Conservation (phyloP, 2,113 vertebrate genomes). For the Anguilla rostrata region DNA sequence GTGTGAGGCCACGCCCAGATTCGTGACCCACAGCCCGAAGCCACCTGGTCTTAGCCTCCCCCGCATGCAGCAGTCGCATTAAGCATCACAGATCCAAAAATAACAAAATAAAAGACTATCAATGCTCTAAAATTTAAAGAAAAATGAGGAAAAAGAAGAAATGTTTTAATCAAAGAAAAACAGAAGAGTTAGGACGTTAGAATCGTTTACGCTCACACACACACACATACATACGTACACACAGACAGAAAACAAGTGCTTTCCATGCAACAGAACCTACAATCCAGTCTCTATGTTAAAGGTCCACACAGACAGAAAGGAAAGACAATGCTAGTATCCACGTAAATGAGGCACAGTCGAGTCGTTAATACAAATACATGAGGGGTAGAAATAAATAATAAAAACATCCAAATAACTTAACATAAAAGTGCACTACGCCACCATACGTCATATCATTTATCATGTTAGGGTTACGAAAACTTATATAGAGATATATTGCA, state of each 20-base stretch:
- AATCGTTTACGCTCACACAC: slow-evolving; percentile 35
- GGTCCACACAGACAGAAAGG: slow-evolving; percentile 32
- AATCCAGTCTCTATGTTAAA: slow-evolving; percentile 30
- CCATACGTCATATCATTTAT: slow-evolving; percentile 49
- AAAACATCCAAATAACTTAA: slow-evolving; percentile 39
- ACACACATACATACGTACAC: slow-evolving; percentile 37
- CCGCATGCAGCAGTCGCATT: slow-evolving; percentile 66
- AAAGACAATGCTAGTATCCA: slow-evolving; percentile 13
- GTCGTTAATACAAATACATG: slow-evolving; percentile 32
- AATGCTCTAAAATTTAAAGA: slow-evolving; percentile 24
- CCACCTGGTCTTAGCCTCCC: slow-evolving; percentile 6
- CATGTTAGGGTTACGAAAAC: slow-evolving; percentile 52
- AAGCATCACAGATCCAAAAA: slow-evolving; percentile 50
- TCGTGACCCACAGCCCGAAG: background rate
- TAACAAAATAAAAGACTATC: background rate
- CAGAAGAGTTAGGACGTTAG: background rate
- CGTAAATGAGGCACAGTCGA: slow-evolving; percentile 30
- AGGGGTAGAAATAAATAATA: slow-evolving; percentile 22
- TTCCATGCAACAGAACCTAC: slow-evolving; percentile 31
- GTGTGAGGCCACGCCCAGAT: slow-evolving; percentile 6
- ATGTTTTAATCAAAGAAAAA: slow-evolving; percentile 6
- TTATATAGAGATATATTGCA: slow-evolving; percentile 51
- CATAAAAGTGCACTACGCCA: slow-evolving; percentile 66
- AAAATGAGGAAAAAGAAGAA: slow-evolving; percentile 6
- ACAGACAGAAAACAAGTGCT: slow-evolving; percentile 22